Evolutionary conservation across 2,888 invertebrate species (phyloP).

Genomic region (Chironomus riparius): DNA sequence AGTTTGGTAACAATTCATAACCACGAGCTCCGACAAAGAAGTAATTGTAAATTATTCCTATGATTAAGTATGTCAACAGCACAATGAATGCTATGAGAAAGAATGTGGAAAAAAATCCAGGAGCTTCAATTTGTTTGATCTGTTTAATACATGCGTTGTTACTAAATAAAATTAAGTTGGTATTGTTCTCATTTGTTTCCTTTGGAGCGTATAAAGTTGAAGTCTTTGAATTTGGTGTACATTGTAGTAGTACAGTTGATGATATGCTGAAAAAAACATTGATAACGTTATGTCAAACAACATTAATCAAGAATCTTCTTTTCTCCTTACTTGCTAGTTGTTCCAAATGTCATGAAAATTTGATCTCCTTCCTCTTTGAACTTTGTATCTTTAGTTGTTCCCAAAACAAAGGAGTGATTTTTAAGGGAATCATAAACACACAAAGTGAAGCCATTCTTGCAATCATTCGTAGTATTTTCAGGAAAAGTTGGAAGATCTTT

Average conservation of each 20-base stretch:
- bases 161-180: not conserved
- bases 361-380: not conserved
- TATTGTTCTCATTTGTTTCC: not conserved
- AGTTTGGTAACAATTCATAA: not conserved
- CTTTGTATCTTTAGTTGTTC: not conserved
- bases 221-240: not conserved
- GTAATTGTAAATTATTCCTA: not conserved
- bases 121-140: not conserved
- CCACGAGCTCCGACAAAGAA: slow-evolving; percentile 16
- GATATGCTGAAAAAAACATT: not conserved
- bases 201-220: not conserved
- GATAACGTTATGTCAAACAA: not conserved
- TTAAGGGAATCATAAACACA: not conserved
- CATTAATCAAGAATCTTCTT: not conserved
- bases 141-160: not conserved
- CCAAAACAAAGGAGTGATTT: not conserved
- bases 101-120: slow-evolving; percentile 15
- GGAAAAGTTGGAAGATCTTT: not conserved
- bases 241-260: not conserved
- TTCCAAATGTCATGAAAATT: not conserved
- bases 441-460: not conserved
- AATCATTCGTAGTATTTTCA: not conserved
- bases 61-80: not conserved
- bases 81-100: slow-evolving; percentile 3
- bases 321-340: not conserved